A percentile compares a stretch with the other conserved stretches of the same genome.
phyloP scores from a whole-genome alignment of 2,113 vertebrate genomes.

The Takifugu flavidus region DNA sequence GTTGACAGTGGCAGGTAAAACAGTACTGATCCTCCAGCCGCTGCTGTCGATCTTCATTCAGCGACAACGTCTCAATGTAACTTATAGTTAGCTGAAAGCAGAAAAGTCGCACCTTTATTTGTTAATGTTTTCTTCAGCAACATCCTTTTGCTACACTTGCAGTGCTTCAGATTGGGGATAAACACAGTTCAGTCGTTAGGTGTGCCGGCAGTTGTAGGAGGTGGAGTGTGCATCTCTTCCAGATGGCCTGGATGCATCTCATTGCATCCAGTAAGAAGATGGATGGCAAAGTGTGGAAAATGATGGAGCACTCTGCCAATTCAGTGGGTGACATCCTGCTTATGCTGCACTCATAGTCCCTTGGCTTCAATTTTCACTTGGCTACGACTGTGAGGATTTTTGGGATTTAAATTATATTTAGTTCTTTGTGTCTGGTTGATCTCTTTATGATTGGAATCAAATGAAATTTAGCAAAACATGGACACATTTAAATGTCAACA shows the following conservation, averaged over 20 bases:
- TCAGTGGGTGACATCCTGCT: conserved; percentile 15
- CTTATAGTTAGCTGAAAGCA: conserved; percentile 60
- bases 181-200: neutral
- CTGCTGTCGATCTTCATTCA: conserved; percentile 48
- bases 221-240: conserved; percentile 18
- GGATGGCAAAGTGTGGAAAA: conserved; percentile 29
- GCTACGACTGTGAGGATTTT: conserved; percentile 1
- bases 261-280: conserved; percentile 43
- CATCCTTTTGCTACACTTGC: neutral
- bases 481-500: too few relatives aligned
- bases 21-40: conserved; percentile 65
- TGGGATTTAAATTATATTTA: conserved; percentile 2
- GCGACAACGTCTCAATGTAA: conserved; percentile 56
- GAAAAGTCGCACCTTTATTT: neutral
- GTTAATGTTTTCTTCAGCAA: neutral
- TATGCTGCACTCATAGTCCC: conserved; percentile 23
- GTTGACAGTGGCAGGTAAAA: conserved; percentile 61
- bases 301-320: conserved; percentile 23
- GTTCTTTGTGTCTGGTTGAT: neutral
- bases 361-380: conserved; percentile 7
- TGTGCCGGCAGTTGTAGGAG: neutral
- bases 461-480: too few relatives aligned
- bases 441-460: too few relatives aligned
- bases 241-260: conserved; percentile 55
- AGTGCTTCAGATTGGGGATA: neutral